These are phyloP conservation scores for Nebria ingens DNA, from an alignment of 1,140 invertebrate genomes.

Conservation along the genomic window DNA sequence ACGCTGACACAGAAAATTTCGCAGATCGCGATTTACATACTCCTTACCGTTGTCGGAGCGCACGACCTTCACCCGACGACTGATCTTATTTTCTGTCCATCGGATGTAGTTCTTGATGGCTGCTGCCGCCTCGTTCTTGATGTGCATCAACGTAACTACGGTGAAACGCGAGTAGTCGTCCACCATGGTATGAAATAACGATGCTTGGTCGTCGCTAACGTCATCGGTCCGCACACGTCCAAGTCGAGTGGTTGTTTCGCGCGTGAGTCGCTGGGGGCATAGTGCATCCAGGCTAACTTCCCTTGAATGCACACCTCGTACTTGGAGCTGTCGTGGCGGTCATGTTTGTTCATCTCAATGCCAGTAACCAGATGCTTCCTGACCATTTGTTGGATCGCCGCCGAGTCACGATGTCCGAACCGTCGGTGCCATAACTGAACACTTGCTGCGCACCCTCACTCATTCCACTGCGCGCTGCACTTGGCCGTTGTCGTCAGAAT, in stretches of 20 bases:
- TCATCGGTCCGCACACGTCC: slow-evolving; percentile 37
- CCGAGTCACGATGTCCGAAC: not conserved
- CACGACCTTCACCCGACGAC: slow-evolving; percentile 28
- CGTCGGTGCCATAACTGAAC: not conserved
- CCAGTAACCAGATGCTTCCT: not conserved
- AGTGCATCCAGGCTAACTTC: slow-evolving; percentile 28
- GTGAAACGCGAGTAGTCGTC: slow-evolving; percentile 30
- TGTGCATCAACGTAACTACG: too few species aligned
- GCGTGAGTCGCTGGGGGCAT: slow-evolving; percentile 20
- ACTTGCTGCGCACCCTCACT: too few species aligned
- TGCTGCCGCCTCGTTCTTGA: too few species aligned
- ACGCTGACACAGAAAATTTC: slow-evolving; percentile 20
- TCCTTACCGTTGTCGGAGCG: slow-evolving; percentile 36
- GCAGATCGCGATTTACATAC: slow-evolving; percentile 30
- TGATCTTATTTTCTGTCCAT: slow-evolving; percentile 28
- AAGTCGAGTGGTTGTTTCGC: slow-evolving; percentile 25
- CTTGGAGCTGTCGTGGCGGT: not conserved
- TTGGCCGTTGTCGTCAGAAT: too few species aligned
- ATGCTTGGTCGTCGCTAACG: slow-evolving; percentile 26
- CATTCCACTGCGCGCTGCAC: too few species aligned
- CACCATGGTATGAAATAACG: slow-evolving; percentile 37
- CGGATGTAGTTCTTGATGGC: slow-evolving; percentile 29
- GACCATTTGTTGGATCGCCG: not conserved
- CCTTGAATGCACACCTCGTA: slow-evolving; percentile 14
- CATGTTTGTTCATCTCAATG: not conserved